Evolutionary conservation across 1,140 invertebrate species (phyloP).

Genomic region (Daktulosphaira vitifoliae): DNA sequence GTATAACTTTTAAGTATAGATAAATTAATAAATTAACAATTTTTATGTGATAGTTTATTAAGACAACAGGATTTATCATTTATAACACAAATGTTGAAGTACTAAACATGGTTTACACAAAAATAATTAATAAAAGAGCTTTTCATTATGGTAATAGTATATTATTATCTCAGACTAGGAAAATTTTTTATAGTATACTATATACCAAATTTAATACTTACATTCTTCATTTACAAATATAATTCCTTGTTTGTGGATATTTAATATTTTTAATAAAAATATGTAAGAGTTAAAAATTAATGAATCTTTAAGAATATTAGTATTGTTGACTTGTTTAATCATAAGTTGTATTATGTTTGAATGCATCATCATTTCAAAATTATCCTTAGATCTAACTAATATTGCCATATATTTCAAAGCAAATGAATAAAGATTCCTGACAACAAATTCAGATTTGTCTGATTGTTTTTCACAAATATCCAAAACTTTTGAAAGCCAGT

Average conservation of each 20-base stretch:
- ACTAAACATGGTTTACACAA: no score
- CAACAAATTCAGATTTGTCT: background rate
- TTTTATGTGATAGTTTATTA: no score
- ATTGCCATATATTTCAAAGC: conserved; percentile 15
- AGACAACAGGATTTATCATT: no score
- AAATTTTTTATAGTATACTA: no score
- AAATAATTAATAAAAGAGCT: no score
- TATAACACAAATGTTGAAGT: no score
- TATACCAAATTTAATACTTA: background rate
- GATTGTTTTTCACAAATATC: background rate
- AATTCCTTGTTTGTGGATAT: background rate
- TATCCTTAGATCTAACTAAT: background rate
- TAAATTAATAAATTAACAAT: no score
- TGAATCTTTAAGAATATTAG: background rate
- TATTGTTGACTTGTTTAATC: background rate
- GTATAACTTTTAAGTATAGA: no score
- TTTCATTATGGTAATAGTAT: background rate
- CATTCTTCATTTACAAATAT: conserved; percentile 8
- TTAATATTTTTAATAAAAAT: background rate
- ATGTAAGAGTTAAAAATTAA: conserved; percentile 15
- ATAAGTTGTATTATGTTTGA: background rate
- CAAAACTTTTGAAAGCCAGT: conserved; percentile 5
- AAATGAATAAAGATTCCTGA: background rate
- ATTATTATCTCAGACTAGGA: background rate
- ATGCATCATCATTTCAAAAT: background rate